Conservation (phyloP, 2,797 vertebrate species). For the Cyprinodon diabolis region DNA sequence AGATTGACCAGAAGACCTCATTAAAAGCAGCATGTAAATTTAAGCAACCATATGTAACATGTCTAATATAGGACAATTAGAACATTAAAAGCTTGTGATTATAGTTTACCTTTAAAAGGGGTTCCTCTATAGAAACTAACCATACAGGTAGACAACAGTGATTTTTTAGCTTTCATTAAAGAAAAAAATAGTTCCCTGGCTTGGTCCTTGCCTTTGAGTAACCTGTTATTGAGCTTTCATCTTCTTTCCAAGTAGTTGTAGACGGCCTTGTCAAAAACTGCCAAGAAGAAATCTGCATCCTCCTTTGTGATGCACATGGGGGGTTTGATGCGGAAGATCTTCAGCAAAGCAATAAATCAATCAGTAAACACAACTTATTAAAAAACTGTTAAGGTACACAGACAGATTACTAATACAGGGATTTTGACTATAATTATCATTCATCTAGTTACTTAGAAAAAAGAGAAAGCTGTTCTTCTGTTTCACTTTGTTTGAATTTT, state of each 20-base stretch:
- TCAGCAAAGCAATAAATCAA: slow-evolving; percentile 8
- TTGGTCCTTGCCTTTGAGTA: not conserved
- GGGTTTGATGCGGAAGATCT: slow-evolving; percentile 92
- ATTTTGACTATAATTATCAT: not conserved
- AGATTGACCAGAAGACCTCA: not conserved
- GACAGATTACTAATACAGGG: not conserved
- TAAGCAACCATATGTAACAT: not conserved
- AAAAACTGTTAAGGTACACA: not conserved
- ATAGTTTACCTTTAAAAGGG: not conserved
- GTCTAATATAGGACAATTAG: not conserved
- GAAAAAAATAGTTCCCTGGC: not conserved
- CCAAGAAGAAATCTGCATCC: slow-evolving; percentile 88
- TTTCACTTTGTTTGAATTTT: not conserved
- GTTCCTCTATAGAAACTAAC: not conserved
- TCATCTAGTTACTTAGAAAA: too few relatives aligned
- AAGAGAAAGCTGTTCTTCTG: not conserved
- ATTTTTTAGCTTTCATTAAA: not conserved
- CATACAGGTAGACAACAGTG: not conserved
- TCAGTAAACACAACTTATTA: slow-evolving; percentile 6
- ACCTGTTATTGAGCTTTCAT: slow-evolving; percentile 33
- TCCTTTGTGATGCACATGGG: slow-evolving; percentile 91
- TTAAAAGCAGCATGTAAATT: not conserved
- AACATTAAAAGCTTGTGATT: not conserved
- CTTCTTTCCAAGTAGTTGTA: slow-evolving; percentile 78
- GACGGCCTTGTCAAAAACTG: slow-evolving; percentile 84